Evolutionary conservation across 2,797 vertebrate species (phyloP), one percentile per base, ranked within the genome.

Genomic region (Epinephelus malabaricus): DNA sequence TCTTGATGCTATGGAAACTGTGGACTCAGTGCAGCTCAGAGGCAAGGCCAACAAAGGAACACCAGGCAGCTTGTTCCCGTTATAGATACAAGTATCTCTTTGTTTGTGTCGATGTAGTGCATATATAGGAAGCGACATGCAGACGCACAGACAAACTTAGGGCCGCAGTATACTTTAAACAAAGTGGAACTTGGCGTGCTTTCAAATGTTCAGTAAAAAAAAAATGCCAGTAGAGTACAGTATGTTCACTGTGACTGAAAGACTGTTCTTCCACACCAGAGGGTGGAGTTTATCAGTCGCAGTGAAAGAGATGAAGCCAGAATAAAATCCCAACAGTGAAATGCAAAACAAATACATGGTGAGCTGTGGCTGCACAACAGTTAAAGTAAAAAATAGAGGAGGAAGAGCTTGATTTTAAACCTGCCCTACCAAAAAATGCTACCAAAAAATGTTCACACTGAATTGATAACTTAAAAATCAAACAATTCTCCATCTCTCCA

Each of bases 1-100:
- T 86, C 69, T 81, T 50, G 88, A 84, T 86, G 79, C 90, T 90
- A 81, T 87, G 81, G 81, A 90, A 90, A 91, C 85, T 67, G 76
- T 76, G 78, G 76, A 75, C 79, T 82, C 69, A 69, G 58, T 69
- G 83, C 78, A 78, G 76, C 78, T 81, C 63, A 72, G 43, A 76
- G 58, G 75, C 67, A 40, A 82, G 66, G 73, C 69, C 50, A 73
- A 65, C 58, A 78, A 61, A 79, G 34, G 72, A 82, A 78, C 76
- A 83, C 38, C 69, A 80, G 66, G 70, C 71, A 71, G 64, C 76
- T 66, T 79, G 79, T 81, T 89, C 78, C 76, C 46, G 61, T 79
- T 78, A 81, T 79, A 85, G 78, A 55, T 55, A 62, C 66, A 81
- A 75, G 59, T 76, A 62, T 78, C 53, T 76, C 56, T 73, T 71